Evolutionary conservation across 2,888 invertebrate species (phyloP).

Genomic region (Didymodactylos carnosus): DNA sequence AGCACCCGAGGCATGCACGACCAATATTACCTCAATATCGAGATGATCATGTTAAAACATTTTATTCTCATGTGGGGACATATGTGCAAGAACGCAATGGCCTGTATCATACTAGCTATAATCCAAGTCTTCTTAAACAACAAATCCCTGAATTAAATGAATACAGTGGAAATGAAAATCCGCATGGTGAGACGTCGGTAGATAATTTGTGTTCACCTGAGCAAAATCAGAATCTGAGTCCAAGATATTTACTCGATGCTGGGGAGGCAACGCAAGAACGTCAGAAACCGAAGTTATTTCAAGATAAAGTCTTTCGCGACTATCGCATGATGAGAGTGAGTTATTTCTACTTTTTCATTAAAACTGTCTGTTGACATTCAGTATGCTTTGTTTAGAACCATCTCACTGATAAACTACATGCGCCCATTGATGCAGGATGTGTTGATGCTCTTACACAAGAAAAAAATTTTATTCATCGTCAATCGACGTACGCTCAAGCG

Average conservation of each 20-base stretch:
- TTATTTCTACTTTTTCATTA: neutral
- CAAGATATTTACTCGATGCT: too few relatives aligned
- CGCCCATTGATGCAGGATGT: neutral
- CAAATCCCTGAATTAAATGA: neutral
- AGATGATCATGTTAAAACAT: conserved; percentile 8
- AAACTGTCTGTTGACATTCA: neutral
- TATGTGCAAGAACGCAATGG: conserved; percentile 9
- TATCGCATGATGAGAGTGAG: neutral
- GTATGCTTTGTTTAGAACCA: neutral
- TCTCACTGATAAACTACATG: neutral
- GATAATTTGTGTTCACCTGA: neutral
- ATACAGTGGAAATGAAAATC: neutral
- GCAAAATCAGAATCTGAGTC: neutral
- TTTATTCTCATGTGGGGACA: conserved; percentile 3
- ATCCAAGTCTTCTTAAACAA: conserved; percentile 6
- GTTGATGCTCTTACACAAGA: neutral
- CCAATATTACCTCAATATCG: conserved; percentile 11
- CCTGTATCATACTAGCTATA: conserved; percentile 4
- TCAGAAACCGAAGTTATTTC: conserved; percentile 1
- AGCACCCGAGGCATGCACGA: conserved; percentile 3
- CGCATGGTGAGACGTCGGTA: too few relatives aligned
- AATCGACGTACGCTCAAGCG: conserved; percentile 23
- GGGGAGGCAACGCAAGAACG: too few relatives aligned
- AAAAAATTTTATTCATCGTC: conserved; percentile 5
- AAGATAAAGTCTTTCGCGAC: neutral